A percentile compares a stretch with the other conserved stretches of the same genome.
Evolutionary conservation across 2,888 invertebrate genomes (phyloP).

Genomic region (Teinopalpus imperialis): DNA sequence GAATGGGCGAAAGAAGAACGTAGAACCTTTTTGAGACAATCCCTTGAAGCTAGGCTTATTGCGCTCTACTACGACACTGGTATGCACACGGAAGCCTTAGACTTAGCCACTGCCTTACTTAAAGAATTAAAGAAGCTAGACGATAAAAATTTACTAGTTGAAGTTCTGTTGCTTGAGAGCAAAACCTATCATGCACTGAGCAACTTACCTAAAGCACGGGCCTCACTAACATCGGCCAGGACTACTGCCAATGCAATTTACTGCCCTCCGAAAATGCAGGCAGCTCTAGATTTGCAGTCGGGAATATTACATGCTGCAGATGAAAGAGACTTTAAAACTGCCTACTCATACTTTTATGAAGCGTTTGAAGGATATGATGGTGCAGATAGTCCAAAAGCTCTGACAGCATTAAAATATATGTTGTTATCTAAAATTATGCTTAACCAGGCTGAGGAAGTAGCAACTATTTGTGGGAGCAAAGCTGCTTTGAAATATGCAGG

Average conservation of each 20-base stretch:
- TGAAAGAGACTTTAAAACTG: conserved; percentile 99
- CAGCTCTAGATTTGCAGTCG: conserved; percentile 97
- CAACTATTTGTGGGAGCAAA: conserved; percentile 97
- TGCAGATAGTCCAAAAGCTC: conserved; percentile 94
- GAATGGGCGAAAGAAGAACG: conserved; percentile 99
- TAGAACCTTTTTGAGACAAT: conserved; percentile 97
- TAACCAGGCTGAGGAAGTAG: conserved; percentile 97
- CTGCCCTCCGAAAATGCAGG: conserved; percentile 99
- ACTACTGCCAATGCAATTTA: conserved; percentile 99
- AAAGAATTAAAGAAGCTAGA: conserved; percentile 99
- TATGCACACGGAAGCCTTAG: conserved; percentile 93
- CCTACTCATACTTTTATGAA: conserved; percentile 99
- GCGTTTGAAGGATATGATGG: conserved; percentile 99
- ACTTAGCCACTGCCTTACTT: conserved; percentile 92
- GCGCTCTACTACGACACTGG: conserved; percentile 96
- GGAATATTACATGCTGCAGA: conserved; percentile 99
- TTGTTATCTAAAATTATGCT: conserved; percentile 99
- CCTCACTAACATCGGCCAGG: conserved; percentile 97
- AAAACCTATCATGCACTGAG: conserved; percentile 99
- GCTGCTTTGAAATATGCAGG: conserved; percentile 98
- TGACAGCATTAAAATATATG: conserved; percentile 99
- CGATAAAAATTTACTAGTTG: conserved; percentile 98
- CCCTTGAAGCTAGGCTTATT: conserved; percentile 96
- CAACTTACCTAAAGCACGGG: conserved; percentile 97
- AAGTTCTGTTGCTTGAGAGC: conserved; percentile 98